phyloP scores from a whole-genome alignment of 2,113 vertebrate genomes.

The Gallinago undulata region DNA sequence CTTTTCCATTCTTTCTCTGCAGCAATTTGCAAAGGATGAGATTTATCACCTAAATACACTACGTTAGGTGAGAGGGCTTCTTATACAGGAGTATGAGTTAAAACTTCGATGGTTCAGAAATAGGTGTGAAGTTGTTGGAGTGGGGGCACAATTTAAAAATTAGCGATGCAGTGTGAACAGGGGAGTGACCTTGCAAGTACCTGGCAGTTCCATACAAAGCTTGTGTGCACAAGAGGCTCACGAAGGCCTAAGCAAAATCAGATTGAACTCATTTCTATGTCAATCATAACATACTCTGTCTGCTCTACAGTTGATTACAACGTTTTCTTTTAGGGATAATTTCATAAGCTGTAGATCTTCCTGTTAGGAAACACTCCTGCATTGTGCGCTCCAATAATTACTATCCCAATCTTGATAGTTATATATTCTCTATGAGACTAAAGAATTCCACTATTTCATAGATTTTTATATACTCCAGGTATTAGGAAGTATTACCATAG shows the following conservation, averaged over 20 bases:
- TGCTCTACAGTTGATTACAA: neutral
- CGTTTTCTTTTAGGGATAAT: neutral
- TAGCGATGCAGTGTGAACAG: neutral
- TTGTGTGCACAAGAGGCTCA: neutral
- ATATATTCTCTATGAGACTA: neutral
- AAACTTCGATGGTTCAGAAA: neutral
- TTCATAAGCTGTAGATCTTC: neutral
- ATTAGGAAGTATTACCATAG: neutral
- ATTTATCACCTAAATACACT: neutral
- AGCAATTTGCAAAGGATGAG: neutral
- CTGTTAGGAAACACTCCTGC: neutral
- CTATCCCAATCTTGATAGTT: neutral
- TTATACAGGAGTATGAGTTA: neutral
- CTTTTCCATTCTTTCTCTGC: neutral
- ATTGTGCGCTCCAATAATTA: neutral
- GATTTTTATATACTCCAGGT: neutral
- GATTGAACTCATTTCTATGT: neutral
- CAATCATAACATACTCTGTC: neutral
- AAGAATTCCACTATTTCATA: neutral
- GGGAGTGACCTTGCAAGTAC: neutral
- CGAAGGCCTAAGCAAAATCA: neutral
- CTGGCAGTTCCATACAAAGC: neutral
- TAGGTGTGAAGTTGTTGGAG: neutral
- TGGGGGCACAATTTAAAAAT: neutral
- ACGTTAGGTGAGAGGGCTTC: neutral